Percentiles rank a stretch among this genome's conserved stretches.
phyloP scores from a whole-genome alignment of 2,888 invertebrate species.

The Drosophila dives region DNA sequence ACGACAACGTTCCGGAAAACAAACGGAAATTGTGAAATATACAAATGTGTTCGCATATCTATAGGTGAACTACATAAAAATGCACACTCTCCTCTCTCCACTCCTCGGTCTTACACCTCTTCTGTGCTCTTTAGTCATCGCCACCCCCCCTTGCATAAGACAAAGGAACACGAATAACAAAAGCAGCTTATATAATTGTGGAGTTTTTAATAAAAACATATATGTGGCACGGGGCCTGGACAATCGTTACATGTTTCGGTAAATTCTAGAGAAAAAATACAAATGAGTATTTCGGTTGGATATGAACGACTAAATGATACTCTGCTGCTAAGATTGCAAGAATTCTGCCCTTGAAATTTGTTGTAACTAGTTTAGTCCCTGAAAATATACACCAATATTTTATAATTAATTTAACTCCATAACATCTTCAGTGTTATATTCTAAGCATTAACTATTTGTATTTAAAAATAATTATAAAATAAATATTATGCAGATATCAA shows the following conservation, averaged over 20 bases:
- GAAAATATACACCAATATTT: neutral
- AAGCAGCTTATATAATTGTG: constrained; percentile 61
- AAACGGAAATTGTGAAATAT: constrained; percentile 79
- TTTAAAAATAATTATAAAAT: constrained; percentile 10
- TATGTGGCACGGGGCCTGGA: constrained; percentile 34
- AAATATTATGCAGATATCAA: neutral
- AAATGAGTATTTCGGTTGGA: neutral
- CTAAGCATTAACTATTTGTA: neutral
- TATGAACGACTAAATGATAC: neutral
- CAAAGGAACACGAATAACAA: constrained; percentile 41
- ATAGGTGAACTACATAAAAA: constrained; percentile 69
- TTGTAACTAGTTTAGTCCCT: neutral
- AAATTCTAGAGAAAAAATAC: constrained; percentile 16
- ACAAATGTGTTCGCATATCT: constrained; percentile 74
- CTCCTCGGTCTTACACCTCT: neutral
- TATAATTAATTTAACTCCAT: neutral
- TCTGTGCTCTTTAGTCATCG: too few species aligned
- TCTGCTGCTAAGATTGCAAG: neutral
- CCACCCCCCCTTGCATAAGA: constrained; percentile 6
- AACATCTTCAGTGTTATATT: neutral
- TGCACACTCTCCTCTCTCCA: neutral
- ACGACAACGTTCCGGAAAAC: constrained; percentile 75
- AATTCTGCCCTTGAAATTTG: neutral
- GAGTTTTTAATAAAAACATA: constrained; percentile 74
- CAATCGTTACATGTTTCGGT: constrained; percentile 48